Base-by-base conservation (phyloP, 2,113 vertebrate genomes). In the Notothenia coriiceps region DNA sequence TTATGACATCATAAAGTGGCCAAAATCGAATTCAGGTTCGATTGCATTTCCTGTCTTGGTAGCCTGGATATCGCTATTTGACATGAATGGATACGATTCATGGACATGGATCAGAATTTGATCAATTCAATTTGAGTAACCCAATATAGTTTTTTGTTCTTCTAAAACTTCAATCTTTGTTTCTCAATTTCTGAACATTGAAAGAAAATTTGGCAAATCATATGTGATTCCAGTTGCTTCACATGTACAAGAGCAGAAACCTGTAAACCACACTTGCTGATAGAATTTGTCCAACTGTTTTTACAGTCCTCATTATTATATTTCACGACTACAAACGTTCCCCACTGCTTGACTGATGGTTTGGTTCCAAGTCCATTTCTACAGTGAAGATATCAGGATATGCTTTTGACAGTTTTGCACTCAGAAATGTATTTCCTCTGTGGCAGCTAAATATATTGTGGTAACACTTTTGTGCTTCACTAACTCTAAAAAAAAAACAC, bases 361-460 rank as follows among this genome's bases (percentile, higher is more conserved):
- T 55, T 4, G 0, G 59, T 40, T 54, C 5, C 11, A 49, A n/a
- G 49, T 55, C 40, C 14, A 63, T 47, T 59, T 54, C 47, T 25
- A 1, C 15, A 44, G 10, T 6, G 11, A 44, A 47, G 11, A 61
- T 70, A 15, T 60, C 2, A 0, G 14, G 29, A 33, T 40, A 69
- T 51, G 33, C 1, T 46, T 77, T 33, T 62, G 46, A 69, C 65
- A 61, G 18, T 3, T 52, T 69, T 52, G 29, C 20, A 60, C n/a
- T 51, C 13, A 13, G 3, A 8, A 10, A 25, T 35, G 6, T 40
- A 52, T 61, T 62, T 52, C 40, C 12, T 61, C 14, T 0, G 1
- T 20, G 65, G 65, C 71, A 44, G 43, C 15, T n/a, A 55, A 43
- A 54, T n/a, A 55, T 22, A 33, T 10, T 69, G 47, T 35, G 64